Evolutionary conservation across 2,113 vertebrate genomes (phyloP).

Genomic region (Cryptotis parvus): DNA sequence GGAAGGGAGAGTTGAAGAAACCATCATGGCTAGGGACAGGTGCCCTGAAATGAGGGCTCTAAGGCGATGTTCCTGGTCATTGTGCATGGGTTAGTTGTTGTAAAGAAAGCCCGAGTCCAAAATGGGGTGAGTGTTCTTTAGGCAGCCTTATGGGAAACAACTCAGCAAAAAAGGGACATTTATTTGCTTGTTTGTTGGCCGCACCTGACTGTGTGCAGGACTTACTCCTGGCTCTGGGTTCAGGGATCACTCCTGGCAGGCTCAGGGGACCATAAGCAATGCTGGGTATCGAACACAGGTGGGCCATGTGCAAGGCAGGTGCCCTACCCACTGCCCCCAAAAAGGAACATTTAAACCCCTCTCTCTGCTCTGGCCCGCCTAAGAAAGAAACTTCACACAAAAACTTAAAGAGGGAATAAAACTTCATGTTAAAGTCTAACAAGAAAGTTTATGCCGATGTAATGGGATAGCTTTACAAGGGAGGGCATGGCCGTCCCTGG

Average conservation of each 20-base stretch:
- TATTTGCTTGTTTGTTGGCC: background rate
- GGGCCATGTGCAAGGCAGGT: no score
- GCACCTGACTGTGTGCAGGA: no score
- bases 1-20: background rate
- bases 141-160: conserved; percentile 18
- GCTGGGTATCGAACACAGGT: no score
- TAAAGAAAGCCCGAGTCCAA: background rate
- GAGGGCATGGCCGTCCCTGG: conserved; percentile 49
- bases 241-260: no score
- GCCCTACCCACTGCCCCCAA: no score
- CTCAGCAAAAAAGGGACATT: conserved; percentile 13
- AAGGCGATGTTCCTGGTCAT: background rate
- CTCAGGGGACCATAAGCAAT: no score
- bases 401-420: background rate
- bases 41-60: background rate
- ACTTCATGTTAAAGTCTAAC: conserved; percentile 46
- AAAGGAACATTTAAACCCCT: conserved; percentile 19
- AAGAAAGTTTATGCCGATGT: conserved; percentile 23
- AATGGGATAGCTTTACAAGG: conserved; percentile 36
- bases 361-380: background rate
- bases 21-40: no score
- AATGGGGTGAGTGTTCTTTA: background rate
- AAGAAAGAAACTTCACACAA: background rate
- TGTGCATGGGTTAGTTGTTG: background rate
- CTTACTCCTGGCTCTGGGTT: no score